Conservation (phyloP, 2,797 vertebrate species). For the Salarias fasciatus region DNA sequence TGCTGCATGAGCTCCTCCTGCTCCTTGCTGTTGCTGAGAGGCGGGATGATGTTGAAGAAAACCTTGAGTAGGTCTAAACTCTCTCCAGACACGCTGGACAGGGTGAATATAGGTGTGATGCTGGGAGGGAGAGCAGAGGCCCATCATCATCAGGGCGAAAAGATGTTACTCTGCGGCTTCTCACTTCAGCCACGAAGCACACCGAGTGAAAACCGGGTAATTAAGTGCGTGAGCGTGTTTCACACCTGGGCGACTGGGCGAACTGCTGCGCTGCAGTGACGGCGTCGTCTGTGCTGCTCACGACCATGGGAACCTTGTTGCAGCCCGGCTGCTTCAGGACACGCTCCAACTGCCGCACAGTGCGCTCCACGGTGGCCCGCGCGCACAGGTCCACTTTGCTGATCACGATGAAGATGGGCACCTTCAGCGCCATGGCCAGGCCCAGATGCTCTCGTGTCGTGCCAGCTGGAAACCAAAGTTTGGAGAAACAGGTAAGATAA, state of each 20-base stretch:
- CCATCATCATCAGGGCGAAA: not conserved
- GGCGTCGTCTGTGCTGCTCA: slow-evolving; percentile 90
- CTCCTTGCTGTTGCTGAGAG: slow-evolving; percentile 96
- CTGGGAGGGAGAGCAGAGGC: slow-evolving; percentile 70
- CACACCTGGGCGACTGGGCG: slow-evolving; percentile 86
- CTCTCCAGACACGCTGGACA: slow-evolving; percentile 96
- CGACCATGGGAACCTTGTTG: slow-evolving; percentile 94
- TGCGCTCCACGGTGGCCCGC: slow-evolving; percentile 91
- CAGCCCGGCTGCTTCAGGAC: slow-evolving; percentile 97
- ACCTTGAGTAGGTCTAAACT: slow-evolving; percentile 95
- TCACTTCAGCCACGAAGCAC: not conserved
- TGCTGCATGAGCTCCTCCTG: slow-evolving; percentile 99
- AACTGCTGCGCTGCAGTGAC: slow-evolving; percentile 98
- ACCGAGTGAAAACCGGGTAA: too few species aligned
- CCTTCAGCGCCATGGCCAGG: slow-evolving; percentile 96
- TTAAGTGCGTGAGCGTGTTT: not conserved
- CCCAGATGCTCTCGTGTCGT: slow-evolving; percentile 97
- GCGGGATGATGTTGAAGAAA: slow-evolving; percentile 98
- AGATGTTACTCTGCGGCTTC: not conserved
- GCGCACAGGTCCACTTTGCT: slow-evolving; percentile 96
- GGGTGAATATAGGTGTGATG: slow-evolving; percentile 95
- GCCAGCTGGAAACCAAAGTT: slow-evolving; percentile 81
- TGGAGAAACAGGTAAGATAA: not conserved
- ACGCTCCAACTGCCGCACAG: slow-evolving; percentile 93
- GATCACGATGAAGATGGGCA: slow-evolving; percentile 98